phyloP scores from a whole-genome alignment of 2,113 vertebrate species.

The Eira barbara region DNA sequence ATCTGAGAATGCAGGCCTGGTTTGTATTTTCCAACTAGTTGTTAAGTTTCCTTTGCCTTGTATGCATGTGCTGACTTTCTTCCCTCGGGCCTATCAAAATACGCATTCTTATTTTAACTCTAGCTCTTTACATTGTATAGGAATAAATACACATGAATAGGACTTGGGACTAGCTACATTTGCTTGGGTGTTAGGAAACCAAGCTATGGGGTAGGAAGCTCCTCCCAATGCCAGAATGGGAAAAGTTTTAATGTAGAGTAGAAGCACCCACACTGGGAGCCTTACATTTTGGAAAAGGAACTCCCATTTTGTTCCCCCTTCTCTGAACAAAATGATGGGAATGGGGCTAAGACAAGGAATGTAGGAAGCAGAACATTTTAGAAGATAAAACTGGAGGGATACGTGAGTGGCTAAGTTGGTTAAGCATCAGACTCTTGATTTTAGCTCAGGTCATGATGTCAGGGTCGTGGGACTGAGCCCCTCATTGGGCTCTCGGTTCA shows the following conservation, averaged over 20 bases:
- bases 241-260: neutral
- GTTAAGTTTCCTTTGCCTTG: neutral
- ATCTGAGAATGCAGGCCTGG: neutral
- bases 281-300: neutral
- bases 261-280: neutral
- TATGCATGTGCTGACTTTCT: neutral
- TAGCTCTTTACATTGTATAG: neutral
- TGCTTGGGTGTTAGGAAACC: neutral
- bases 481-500: neutral
- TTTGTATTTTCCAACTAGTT: neutral
- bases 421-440: neutral
- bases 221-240: neutral
- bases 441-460: neutral
- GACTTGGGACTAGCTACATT: neutral
- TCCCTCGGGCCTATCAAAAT: neutral
- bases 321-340: neutral
- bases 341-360: neutral
- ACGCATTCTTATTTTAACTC: neutral
- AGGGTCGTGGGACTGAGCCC: neutral
- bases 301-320: neutral
- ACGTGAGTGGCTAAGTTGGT: neutral
- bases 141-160: neutral
- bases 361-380: neutral
- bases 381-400: neutral
- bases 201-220: neutral